Conservation (phyloP, 2,113 vertebrate genomes). For the Saguinus midas region DNA sequence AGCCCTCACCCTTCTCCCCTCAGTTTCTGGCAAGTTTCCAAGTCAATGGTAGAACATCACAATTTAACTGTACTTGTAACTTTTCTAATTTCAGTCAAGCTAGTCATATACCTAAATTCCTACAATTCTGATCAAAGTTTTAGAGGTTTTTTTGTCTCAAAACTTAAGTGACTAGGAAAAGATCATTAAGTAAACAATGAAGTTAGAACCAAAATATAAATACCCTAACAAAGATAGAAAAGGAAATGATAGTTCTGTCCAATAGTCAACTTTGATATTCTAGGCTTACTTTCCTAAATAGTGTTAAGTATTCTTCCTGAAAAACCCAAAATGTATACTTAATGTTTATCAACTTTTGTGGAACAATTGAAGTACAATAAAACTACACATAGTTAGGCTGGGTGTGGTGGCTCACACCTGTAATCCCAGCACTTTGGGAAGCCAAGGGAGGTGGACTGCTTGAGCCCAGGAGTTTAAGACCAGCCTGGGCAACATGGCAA, state of each 20-base stretch:
- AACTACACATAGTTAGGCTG: neutral
- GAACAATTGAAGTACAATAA: neutral
- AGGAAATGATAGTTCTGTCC: neutral
- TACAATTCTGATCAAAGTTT: neutral
- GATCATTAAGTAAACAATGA: neutral
- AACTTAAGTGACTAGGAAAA: neutral
- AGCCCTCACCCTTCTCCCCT: neutral
- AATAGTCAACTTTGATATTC: neutral
- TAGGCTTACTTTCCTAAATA: neutral
- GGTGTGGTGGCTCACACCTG: too few species aligned
- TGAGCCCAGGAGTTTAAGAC: too few species aligned
- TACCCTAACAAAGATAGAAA: neutral
- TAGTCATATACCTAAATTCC: neutral
- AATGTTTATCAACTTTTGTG: neutral
- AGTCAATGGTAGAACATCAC: neutral
- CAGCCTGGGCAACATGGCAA: too few species aligned
- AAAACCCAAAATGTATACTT: neutral
- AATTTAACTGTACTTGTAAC: neutral
- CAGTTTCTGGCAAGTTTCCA: neutral
- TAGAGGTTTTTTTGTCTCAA: neutral
- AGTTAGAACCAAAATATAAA: constrained; percentile 1
- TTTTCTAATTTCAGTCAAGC: neutral
- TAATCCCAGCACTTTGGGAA: too few species aligned
- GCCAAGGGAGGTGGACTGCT: too few species aligned
- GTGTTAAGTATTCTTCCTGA: neutral